Conservation (phyloP, 92 coral and sea anemone genomes). For the Phenganax subtilis region DNA sequence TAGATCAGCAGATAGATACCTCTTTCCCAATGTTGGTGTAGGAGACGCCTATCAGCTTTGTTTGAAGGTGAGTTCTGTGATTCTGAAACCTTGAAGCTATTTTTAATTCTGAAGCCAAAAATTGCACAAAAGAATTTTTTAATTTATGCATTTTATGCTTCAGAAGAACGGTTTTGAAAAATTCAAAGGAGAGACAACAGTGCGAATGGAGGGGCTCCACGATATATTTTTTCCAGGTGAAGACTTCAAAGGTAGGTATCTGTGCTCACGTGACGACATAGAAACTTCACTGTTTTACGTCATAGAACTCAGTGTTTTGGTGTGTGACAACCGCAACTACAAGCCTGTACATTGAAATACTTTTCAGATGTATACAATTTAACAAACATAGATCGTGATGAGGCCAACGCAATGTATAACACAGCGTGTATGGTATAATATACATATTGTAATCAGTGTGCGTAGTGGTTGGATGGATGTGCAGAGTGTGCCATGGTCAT, state of each 20-base stretch:
- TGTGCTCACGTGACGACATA: not conserved
- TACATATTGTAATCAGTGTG: too few relatives aligned
- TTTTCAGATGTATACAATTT: too few relatives aligned
- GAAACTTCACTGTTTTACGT: too few relatives aligned
- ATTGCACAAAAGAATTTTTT: not conserved
- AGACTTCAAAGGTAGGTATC: slow-evolving; percentile 6
- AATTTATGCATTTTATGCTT: not conserved
- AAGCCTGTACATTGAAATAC: too few relatives aligned
- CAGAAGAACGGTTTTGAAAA: not conserved
- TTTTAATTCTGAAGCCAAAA: not conserved
- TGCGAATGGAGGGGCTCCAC: not conserved
- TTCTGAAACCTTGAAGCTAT: not conserved
- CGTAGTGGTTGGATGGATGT: too few relatives aligned
- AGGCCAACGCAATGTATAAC: too few relatives aligned
- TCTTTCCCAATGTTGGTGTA: slow-evolving; percentile 5
- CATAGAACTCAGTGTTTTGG: too few relatives aligned
- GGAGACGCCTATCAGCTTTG: slow-evolving; percentile 11
- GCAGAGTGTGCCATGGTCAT: too few relatives aligned
- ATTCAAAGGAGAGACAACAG: not conserved
- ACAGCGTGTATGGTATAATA: too few relatives aligned
- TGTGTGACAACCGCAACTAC: too few relatives aligned
- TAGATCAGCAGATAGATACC: not conserved
- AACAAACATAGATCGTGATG: too few relatives aligned
- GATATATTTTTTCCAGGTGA: not conserved
- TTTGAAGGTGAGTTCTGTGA: slow-evolving; percentile 27